phyloP scores from a whole-genome alignment of 2,797 vertebrate genomes.

The Agapornis canus region DNA sequence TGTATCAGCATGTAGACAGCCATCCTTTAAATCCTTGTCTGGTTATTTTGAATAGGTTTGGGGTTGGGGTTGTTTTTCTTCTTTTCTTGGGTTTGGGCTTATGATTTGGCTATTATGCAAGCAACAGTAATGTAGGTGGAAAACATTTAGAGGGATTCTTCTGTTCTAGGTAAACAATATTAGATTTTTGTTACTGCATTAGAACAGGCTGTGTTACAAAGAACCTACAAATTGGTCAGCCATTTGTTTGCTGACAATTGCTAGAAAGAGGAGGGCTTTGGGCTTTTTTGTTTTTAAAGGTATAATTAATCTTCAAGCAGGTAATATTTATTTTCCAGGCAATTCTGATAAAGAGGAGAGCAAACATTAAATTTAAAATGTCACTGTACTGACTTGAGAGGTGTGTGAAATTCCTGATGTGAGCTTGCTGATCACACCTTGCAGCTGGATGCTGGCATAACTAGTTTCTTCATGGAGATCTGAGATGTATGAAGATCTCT shows the following conservation, averaged over 20 bases:
- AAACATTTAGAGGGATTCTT: background rate
- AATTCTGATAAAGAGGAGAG: background rate
- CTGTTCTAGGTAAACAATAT: background rate
- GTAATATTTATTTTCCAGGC: background rate
- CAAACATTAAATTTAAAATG: background rate
- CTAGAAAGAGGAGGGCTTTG: background rate
- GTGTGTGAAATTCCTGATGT: background rate
- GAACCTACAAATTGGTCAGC: background rate
- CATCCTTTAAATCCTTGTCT: background rate
- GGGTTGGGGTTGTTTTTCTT: background rate
- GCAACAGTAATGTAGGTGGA: background rate
- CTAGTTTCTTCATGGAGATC: background rate
- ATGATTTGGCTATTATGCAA: background rate
- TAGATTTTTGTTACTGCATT: background rate
- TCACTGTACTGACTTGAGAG: background rate
- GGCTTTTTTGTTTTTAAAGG: background rate
- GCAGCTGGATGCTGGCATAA: background rate
- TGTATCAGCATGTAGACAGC: background rate
- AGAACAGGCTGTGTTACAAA: background rate
- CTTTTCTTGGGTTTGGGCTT: background rate
- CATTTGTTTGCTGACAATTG: background rate
- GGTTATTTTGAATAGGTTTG: background rate
- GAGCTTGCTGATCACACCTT: background rate
- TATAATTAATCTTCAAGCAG: background rate
- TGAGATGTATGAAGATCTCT: background rate